Percentiles rank a stretch among this genome's conserved stretches.
Evolutionary conservation across 2,888 invertebrate genomes (phyloP).

Genomic region (Euzetes globulus): DNA sequence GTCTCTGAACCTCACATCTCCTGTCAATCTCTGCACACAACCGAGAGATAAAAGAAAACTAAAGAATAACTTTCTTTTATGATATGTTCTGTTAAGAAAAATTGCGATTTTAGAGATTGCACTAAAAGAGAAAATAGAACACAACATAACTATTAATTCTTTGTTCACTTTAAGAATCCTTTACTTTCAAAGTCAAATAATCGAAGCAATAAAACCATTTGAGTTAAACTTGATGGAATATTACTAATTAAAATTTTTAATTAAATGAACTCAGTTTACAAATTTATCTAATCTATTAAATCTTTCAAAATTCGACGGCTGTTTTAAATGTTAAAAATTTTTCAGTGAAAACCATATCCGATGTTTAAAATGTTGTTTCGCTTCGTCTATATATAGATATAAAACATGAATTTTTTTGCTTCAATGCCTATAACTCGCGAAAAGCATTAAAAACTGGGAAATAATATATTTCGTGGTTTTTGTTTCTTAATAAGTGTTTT

Average conservation of each 20-base stretch:
- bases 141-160: conserved; percentile 5
- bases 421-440: neutral
- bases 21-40: neutral
- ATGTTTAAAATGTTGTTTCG: neutral
- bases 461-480: conserved; percentile 12
- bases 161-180: neutral
- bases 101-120: neutral
- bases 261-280: neutral
- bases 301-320: neutral
- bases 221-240: neutral
- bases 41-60: neutral
- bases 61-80: conserved; percentile 6
- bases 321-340: neutral
- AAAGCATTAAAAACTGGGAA: neutral
- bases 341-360: neutral
- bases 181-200: neutral
- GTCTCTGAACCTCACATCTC: neutral
- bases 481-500: conserved; percentile 20
- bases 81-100: neutral
- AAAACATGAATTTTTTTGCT: neutral
- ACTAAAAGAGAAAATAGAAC: neutral
- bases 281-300: neutral
- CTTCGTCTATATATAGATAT: neutral
- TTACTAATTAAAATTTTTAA: no score
- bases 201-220: neutral